Evolutionary conservation across 2,113 vertebrate species (phyloP).

Genomic region (Pholis gunnellus): DNA sequence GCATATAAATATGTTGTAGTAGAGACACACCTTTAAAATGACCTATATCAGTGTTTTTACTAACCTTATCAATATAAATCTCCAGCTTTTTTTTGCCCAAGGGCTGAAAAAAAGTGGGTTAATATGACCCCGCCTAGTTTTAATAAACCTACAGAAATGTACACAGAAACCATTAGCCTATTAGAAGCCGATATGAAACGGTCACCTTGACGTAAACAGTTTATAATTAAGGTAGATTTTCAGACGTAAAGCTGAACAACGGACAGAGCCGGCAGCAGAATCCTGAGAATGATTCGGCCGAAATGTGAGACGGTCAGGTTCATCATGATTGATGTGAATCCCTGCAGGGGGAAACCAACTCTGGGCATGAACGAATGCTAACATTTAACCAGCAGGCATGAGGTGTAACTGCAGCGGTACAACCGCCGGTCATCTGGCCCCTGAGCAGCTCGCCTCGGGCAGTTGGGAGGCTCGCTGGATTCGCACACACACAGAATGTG

Average conservation of each 20-base stretch:
- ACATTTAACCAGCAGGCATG: background rate
- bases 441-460: background rate
- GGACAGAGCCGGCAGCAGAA: background rate
- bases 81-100: too few relatives aligned
- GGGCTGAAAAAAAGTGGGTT: background rate
- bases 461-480: background rate
- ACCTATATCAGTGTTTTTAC: background rate
- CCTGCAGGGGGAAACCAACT: constrained; percentile 3
- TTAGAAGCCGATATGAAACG: background rate
- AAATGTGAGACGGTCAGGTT: background rate
- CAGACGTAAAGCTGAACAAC: background rate
- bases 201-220: background rate
- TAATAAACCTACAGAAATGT: too few relatives aligned
- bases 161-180: background rate
- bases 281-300: too few relatives aligned
- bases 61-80: background rate
- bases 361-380: background rate
- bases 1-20: too few relatives aligned
- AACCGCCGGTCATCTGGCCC: background rate
- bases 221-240: background rate
- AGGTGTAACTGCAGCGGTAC: background rate
- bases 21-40: background rate
- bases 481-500: background rate
- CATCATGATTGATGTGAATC: constrained; percentile 5
- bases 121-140: background rate